Conservation (phyloP, 2,888 invertebrate species). For the Brenthis hecate region DNA sequence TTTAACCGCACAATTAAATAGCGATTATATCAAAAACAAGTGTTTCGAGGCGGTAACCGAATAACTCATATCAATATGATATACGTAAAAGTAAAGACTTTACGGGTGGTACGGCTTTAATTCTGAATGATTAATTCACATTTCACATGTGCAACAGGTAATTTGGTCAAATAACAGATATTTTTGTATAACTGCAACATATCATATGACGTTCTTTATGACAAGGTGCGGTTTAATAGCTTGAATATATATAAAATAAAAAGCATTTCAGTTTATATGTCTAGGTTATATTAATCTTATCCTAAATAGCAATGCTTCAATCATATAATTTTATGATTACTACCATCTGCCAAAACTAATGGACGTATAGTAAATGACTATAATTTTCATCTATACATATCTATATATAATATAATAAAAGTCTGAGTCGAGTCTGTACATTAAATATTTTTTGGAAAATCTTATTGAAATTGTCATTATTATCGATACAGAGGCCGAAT, state of each 20-base stretch:
- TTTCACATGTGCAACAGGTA: conserved; percentile 33
- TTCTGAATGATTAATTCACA: conserved; percentile 39
- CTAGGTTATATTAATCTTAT: conserved; percentile 36
- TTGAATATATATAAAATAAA: conserved; percentile 43
- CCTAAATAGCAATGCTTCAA: neutral
- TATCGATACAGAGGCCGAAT: no score
- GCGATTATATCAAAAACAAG: conserved; percentile 36
- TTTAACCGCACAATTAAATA: conserved; percentile 34
- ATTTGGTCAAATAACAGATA: conserved; percentile 45
- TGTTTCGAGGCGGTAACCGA: conserved; percentile 35
- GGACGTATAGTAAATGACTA: neutral
- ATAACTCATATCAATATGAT: conserved; percentile 31
- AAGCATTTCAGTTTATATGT: conserved; percentile 41
- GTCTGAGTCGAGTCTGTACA: no score
- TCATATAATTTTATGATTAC: neutral
- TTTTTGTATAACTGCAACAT: conserved; percentile 38
- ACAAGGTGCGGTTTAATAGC: conserved; percentile 41
- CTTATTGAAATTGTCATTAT: no score
- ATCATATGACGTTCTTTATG: conserved; percentile 40
- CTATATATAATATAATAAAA: neutral
- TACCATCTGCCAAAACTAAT: no score
- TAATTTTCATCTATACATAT: conserved; percentile 12
- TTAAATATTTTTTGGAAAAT: no score
- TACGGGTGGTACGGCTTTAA: conserved; percentile 35
- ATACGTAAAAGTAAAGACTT: conserved; percentile 33